Evolutionary conservation across 2,113 vertebrate genomes (phyloP).

Genomic region (Illadopsis cleaveri): DNA sequence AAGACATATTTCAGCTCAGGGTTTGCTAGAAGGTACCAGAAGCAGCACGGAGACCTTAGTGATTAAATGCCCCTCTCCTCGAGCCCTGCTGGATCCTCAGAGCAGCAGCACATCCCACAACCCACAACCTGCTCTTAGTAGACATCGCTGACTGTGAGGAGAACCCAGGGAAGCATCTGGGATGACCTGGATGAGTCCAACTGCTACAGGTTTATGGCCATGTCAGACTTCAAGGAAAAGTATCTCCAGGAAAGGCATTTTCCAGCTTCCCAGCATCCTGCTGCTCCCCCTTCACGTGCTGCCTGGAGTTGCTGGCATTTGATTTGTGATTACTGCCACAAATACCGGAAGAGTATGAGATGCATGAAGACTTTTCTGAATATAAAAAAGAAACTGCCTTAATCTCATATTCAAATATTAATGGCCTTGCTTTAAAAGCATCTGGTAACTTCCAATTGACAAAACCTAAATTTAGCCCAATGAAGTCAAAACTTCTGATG

Average conservation of each 20-base stretch:
- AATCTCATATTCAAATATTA: conserved; percentile 34
- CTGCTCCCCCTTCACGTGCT: fast-evolving
- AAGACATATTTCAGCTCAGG: not conserved
- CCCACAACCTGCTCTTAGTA: fast-evolving
- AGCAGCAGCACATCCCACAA: not conserved
- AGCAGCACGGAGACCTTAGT: not conserved
- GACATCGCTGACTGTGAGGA: fast-evolving
- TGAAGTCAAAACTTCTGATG: not conserved
- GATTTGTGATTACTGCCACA: not conserved
- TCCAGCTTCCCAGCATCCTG: not conserved
- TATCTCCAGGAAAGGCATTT: not conserved
- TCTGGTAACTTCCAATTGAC: not conserved
- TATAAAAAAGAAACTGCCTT: not conserved
- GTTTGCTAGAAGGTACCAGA: not conserved
- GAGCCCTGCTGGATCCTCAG: not conserved
- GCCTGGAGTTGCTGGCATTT: not conserved
- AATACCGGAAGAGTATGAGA: not conserved
- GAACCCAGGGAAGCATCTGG: not conserved
- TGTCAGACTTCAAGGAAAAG: not conserved
- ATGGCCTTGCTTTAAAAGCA: conserved; percentile 41
- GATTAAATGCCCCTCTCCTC: not conserved
- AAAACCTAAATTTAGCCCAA: conserved; percentile 33
- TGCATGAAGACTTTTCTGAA: not conserved
- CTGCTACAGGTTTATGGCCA: not conserved
- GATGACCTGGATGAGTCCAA: fast-evolving